Evolutionary conservation across 2,797 vertebrate genomes (phyloP), one percentile per base, ranked within the genome.

Genomic region (Carcharodon carcharias): DNA sequence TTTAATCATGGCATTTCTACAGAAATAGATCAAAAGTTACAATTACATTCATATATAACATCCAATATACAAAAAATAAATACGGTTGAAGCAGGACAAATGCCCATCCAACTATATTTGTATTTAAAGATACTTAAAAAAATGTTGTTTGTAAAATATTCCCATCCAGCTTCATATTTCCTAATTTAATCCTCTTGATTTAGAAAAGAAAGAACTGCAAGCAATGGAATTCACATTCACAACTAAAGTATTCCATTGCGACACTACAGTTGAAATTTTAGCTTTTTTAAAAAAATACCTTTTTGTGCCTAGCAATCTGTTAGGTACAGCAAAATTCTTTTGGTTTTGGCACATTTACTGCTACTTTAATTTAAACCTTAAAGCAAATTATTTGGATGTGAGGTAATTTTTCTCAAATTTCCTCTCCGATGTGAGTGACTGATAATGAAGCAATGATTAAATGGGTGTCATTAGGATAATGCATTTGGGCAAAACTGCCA

Each of bases 391-490:
- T 95, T 95, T 77, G 28, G 94, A 95, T n/a, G 28, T 95, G 94
- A 95, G 94, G 94, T 95, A 71, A 95, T 35, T 95, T 97, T 98
- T 98, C 97, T 97, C 97, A 97, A 96, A 97, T 96, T 97, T 98
- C 45, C 9, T 97, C 97, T 96, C 56, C 77, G 97, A 97, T 97
- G 96, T 96, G 96, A 97, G 96, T 95, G 91, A 96, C 96, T 96
- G 96, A 73, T 95, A 95, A 73, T 73, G 94, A 95, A 56, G 50
- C 16, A 50, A 77, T 95, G 94, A 95, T 95, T 93, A 95, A 71
- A 95, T 77, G 77, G 94, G 50, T 95, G 94, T 95, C 94, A 95
- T 95, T 56, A 31, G 14, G 50, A 95, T 77, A 77, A 69, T 95
- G 71, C 67, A 95, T 35, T 45, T 95, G 31, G 6, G 14, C 94